Base-by-base conservation (phyloP, 1,140 invertebrate genomes). In the Panagrolaimus sp. region DNA sequence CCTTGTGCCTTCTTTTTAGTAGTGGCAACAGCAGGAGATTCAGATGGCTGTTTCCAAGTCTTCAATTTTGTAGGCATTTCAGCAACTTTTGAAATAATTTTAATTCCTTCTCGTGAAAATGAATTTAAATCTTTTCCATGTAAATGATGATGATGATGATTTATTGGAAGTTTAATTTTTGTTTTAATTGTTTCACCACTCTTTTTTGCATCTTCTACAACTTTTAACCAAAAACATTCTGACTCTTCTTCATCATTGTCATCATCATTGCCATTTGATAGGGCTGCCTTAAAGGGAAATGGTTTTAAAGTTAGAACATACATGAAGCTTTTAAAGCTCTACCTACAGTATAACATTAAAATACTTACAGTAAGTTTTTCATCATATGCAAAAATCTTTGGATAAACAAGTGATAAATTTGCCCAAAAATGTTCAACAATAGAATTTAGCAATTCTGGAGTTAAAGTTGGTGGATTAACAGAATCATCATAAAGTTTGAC, bases 401-500 rank as follows among this genome's bases (percentile, higher is more conserved):
- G 80, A 63, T 71, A 83, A 5, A 83, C 53, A 51, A 83, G 42
- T 2, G 71, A 51, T 14, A 83, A 65, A 11, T 69, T 65, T 0
- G 79, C 75, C 11, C 63, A 44, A 16, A 83, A 72, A 65, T 82
- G 81, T 47, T 83, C 81, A 8, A 83, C 70, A 9, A 80, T 43
- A 13, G 77, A 44, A 51, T 72, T 72, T 13, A 83, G 61, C 25
- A 83, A 38, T 47, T 81, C 81, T 13, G 81, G 75, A 23, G 61
- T 44, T n/a, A 71, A 63, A 9, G 69, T 42, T 0, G 67, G 69
- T 23, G 68, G 65, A 11, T 81, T 20, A 25, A 66, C 65, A 9
- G 73, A 73, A 45, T 84, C 81, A 47, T 83, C 81, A 72, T 83
- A 83, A 1, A 87, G 78, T 23, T 86, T 74, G 25, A 87, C 83